Percentiles rank a stretch among this genome's conserved stretches.
These are phyloP conservation scores for Esox masquinongy DNA, from an alignment of 2,797 vertebrate genomes.

Conservation along the genomic window DNA sequence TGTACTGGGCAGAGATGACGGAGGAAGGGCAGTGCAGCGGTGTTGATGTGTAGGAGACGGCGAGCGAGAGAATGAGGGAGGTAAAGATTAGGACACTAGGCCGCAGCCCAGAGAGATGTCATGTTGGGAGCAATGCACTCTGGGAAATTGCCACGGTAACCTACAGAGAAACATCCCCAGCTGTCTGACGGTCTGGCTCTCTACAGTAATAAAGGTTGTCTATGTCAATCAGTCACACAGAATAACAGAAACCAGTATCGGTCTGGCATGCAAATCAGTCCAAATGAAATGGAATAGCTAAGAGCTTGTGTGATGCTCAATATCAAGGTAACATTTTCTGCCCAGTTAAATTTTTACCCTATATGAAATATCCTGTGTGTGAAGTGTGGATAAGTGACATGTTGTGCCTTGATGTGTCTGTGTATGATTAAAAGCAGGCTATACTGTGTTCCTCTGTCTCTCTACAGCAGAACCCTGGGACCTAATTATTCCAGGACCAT, in stretches of 20 bases:
- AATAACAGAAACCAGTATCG: background rate
- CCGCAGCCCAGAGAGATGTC: background rate
- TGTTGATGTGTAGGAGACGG: background rate
- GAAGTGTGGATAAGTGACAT: background rate
- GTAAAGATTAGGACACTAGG: slow-evolving; percentile 45
- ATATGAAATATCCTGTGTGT: background rate
- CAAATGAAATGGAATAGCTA: background rate
- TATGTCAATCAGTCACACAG: background rate
- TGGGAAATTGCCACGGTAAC: slow-evolving; percentile 49
- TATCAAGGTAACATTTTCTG: background rate
- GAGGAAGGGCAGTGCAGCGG: slow-evolving; percentile 5
- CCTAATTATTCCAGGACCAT: slow-evolving; percentile 50
- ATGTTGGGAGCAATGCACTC: slow-evolving; percentile 29
- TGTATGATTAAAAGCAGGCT: background rate
- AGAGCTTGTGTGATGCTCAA: background rate
- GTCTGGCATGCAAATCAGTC: slow-evolving; percentile 2
- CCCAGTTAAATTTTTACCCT: background rate
- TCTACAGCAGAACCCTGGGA: slow-evolving; percentile 30
- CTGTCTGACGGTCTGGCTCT: slow-evolving; percentile 37
- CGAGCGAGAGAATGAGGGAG: slow-evolving; percentile 15
- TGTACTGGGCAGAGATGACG: slow-evolving; percentile 11
- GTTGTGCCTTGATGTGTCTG: background rate
- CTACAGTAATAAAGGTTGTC: slow-evolving; percentile 20
- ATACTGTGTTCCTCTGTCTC: background rate
- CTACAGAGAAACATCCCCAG: slow-evolving; percentile 52